Evolutionary conservation across 2,888 invertebrate species (phyloP).

Genomic region (Anodontia alba): DNA sequence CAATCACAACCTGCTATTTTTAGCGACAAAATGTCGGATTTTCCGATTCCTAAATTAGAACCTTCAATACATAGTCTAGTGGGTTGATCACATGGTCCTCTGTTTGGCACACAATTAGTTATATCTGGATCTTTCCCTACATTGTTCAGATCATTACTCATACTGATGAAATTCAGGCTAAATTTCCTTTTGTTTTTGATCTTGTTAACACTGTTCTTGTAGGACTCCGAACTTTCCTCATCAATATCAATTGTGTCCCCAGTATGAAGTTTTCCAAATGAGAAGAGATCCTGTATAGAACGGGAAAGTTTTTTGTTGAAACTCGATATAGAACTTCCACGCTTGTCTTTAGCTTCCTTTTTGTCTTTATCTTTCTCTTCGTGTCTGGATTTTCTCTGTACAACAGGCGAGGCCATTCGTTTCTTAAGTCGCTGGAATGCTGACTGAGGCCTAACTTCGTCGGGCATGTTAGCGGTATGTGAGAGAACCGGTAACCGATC

Average conservation of each 20-base stretch:
- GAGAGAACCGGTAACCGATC: constrained; percentile 58
- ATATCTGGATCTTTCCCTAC: constrained; percentile 76
- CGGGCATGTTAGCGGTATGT: constrained; percentile 32
- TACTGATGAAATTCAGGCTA: constrained; percentile 66
- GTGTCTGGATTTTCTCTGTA: constrained; percentile 40
- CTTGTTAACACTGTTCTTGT: constrained; percentile 45
- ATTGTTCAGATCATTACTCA: constrained; percentile 68
- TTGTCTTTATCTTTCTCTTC: constrained; percentile 18
- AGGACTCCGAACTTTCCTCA: constrained; percentile 55
- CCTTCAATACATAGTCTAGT: constrained; percentile 80
- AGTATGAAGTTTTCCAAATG: constrained; percentile 65
- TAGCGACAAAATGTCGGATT: constrained; percentile 80
- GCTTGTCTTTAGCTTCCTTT: constrained; percentile 48
- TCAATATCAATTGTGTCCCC: constrained; percentile 59
- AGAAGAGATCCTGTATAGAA: constrained; percentile 79
- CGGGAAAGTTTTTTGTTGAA: constrained; percentile 79
- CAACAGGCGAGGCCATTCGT: constrained; percentile 57
- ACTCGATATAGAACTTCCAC: constrained; percentile 66
- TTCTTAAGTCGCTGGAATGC: constrained; percentile 58
- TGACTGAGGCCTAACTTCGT: constrained; percentile 48
- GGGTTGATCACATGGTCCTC: constrained; percentile 77
- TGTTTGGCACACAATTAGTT: constrained; percentile 76
- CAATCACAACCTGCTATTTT: constrained; percentile 81
- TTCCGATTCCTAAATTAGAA: constrained; percentile 78
- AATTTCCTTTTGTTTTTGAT: constrained; percentile 53